phyloP scores from a whole-genome alignment of 2,113 vertebrate species.

The Colius striatus region DNA sequence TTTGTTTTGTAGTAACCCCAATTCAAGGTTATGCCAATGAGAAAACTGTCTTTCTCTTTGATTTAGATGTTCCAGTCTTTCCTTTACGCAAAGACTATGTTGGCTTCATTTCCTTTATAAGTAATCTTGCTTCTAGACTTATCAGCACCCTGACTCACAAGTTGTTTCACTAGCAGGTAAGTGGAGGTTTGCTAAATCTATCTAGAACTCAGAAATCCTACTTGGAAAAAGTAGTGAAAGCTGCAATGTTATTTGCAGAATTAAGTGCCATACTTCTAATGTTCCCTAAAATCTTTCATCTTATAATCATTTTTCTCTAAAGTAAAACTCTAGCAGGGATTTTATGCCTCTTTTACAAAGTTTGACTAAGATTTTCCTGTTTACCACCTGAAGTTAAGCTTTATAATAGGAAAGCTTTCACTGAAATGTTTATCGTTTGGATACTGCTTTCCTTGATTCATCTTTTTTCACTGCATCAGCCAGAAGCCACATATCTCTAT shows the following conservation, averaged over 20 bases:
- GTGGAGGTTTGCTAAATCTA: conserved; percentile 38
- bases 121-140: neutral
- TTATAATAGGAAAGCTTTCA: neutral
- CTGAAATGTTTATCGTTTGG: neutral
- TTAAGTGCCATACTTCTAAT: neutral
- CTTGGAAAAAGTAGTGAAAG: neutral
- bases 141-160: neutral
- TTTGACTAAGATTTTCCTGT: neutral
- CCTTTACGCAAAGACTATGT: conserved; percentile 59
- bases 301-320: neutral
- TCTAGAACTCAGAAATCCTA: neutral
- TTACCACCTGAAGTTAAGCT: neutral
- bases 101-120: conserved; percentile 57
- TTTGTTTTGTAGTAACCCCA: conserved; percentile 46
- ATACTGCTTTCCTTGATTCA: neutral
- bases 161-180: conserved; percentile 70
- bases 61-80: conserved; percentile 69
- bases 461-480: neutral
- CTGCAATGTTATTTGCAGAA: neutral
- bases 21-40: conserved; percentile 73
- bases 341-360: neutral
- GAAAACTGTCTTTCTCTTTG: conserved; percentile 55
- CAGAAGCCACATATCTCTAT: neutral
- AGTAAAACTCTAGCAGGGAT: neutral
- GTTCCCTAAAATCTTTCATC: neutral